Evolutionary conservation across 2,113 vertebrate species (phyloP), one percentile per base, ranked within the genome.

Genomic region (Oreotragus oreotragus): DNA sequence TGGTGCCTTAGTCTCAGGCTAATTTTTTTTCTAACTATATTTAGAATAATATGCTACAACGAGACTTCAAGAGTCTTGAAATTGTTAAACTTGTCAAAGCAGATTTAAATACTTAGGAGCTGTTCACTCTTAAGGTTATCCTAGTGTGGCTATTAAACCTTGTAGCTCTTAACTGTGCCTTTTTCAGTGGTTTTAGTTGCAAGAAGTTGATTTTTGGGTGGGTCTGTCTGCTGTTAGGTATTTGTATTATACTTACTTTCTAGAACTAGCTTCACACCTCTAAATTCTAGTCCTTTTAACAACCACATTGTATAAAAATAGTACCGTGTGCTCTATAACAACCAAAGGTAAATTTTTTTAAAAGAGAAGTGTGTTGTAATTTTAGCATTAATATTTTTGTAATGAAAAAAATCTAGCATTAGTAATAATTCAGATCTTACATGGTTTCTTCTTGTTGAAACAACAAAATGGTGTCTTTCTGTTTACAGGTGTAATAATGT

Each of bases 401-500:
- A 89, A 84, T 89, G 36, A 93, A 92, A 79, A 88, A 83, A 53
- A 43, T 8, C 53, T 80, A 91, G 19, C 39, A 81, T 47, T 86
- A 49, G 8, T 94, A 39, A 27, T 55, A 81, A 88, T 86, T 94
- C 51, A 97, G 13, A 62, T 87, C 7, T 25, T 94, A 88, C 9
- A 2, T 88, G 15, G 27, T 87, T 89, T 90, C 16, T 89, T 90
- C 16, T 30, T 14, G 5, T 58, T 91, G 57, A 51, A 96, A 90
- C 47, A 91, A 81, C 45, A 96, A 93, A 98, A 91, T 62, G 51
- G 7, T 97, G 3, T 98, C 73, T 62, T 98, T 99, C 62, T 97
- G 0, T 97, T 98, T 97, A 36, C 99, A 99, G 99, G 98, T 99
- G 99, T 98, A 99, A 99, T 99, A 99, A 99, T 81, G 99, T 99